Percentiles rank a stretch among this genome's conserved stretches.
These are phyloP conservation scores for Drosophila pachea DNA, from an alignment of 1,140 invertebrate species.

Conservation along the genomic window DNA sequence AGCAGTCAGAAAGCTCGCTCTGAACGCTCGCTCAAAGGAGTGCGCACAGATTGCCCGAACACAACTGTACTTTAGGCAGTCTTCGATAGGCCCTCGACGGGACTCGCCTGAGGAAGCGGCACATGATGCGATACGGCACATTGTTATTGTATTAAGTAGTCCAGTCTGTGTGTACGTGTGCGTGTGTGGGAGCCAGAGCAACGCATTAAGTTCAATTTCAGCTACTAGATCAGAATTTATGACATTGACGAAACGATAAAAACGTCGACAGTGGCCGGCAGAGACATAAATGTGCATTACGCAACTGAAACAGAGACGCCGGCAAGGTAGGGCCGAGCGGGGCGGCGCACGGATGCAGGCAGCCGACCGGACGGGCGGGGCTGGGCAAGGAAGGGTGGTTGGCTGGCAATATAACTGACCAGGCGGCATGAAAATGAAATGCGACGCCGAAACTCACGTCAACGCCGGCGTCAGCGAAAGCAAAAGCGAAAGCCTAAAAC, in stretches of 20 bases:
- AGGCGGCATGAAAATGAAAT: slow-evolving; percentile 67
- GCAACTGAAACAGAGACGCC: slow-evolving; percentile 12
- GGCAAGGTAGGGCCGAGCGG: neutral
- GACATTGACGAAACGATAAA: slow-evolving; percentile 77
- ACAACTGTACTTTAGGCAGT: slow-evolving; percentile 32
- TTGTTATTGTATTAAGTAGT: slow-evolving; percentile 11
- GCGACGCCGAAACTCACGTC: slow-evolving; percentile 57
- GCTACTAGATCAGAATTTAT: slow-evolving; percentile 76
- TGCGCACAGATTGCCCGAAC: too few relatives aligned
- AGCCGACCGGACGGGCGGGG: neutral
- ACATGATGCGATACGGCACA: slow-evolving; percentile 12
- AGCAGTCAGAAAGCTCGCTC: too few relatives aligned
- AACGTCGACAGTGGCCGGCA: slow-evolving; percentile 58
- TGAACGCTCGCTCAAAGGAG: too few relatives aligned
- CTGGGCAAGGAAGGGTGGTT: neutral
- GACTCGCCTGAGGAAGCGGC: neutral
- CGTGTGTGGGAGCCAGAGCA: slow-evolving; percentile 2
- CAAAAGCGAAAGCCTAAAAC: slow-evolving; percentile 69
- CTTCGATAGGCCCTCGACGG: neutral
- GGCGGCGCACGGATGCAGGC: neutral
- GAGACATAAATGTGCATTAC: slow-evolving; percentile 73
- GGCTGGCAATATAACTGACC: slow-evolving; percentile 60
- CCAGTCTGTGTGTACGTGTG: neutral
- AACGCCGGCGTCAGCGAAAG: slow-evolving; percentile 22
- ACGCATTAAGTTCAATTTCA: slow-evolving; percentile 76